Evolutionary conservation across 2,113 vertebrate species (phyloP), one percentile per base, ranked within the genome.

Genomic region (Pipra filicauda): DNA sequence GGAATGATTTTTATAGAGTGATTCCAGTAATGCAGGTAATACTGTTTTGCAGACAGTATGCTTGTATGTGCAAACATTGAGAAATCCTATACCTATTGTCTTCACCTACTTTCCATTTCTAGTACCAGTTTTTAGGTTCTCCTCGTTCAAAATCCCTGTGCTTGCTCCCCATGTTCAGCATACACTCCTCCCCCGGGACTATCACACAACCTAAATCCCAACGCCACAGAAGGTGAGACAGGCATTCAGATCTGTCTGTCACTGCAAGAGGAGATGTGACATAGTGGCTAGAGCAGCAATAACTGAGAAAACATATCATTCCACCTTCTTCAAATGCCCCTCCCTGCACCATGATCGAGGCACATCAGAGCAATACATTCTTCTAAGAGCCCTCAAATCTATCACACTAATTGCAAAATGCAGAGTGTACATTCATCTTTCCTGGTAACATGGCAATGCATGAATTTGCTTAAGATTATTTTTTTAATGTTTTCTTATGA

Each of bases 331-430:
- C 73, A 75, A 41, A 51, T 37, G 73, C 71, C 61, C 87, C 83
- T 95, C 95, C 82, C 81, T 73, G 54, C 81, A 79, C 79, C 0
- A 1, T 5, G 84, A 96, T 71, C 0, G 2, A 91, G 82, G 77
- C 58, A 80, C 43, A 95, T 58, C 81, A 84, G 2, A 7, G 74
- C 90, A 95, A 85, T 95, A 95, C 96, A 96, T 96, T 94, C 74
- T 88, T 93, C 74, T 91, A 95, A 97, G 80, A 93, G 92, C 85
- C 37, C 77, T 97, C 94, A 97, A 96, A 97, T 94, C 92, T 91
- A 66, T 93, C 88, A 75, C 77, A 46, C 59, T 65, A 95, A 96
- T 72, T 84, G 58, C 66, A 77, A 89, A 24, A 88, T 52, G 61
- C 71, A 69, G 70, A 96, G 77, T 44, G 83, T 49, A 55, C 51